phyloP scores from a whole-genome alignment of 2,113 vertebrate genomes.

The Carollia perspicillata region DNA sequence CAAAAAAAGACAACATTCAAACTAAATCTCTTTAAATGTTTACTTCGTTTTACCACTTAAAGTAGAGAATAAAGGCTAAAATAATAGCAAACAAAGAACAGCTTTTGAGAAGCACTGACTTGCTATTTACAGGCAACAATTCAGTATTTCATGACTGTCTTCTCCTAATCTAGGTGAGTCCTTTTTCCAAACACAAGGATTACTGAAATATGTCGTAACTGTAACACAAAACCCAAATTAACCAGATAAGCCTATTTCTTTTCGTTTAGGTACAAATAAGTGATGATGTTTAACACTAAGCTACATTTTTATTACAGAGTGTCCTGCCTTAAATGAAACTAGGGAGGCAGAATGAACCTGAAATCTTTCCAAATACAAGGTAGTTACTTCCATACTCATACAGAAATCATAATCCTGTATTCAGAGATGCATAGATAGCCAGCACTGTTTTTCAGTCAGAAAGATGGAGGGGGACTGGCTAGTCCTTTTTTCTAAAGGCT shows the following conservation, averaged over 20 bases:
- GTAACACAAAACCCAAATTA: constrained; percentile 10
- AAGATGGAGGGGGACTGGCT: constrained; percentile 1
- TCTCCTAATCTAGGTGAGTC: not conserved
- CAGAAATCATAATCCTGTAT: constrained; percentile 35
- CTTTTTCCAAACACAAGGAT: constrained; percentile 35
- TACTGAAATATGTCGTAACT: not conserved
- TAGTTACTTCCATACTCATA: constrained; percentile 12
- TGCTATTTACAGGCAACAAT: constrained; percentile 43
- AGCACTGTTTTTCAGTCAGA: constrained; percentile 28
- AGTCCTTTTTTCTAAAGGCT: not conserved
- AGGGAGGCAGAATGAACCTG: constrained; percentile 31
- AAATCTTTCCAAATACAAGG: constrained; percentile 45
- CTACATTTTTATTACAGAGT: constrained; percentile 41
- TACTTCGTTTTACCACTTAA: constrained; percentile 33
- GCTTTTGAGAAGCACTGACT: constrained; percentile 41
- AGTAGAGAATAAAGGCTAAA: constrained; percentile 16
- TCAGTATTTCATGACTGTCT: constrained; percentile 28
- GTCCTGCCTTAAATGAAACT: constrained; percentile 41
- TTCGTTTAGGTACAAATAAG: constrained; percentile 15
- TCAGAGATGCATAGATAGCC: constrained; percentile 11
- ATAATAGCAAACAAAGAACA: constrained; percentile 29
- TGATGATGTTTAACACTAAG: constrained; percentile 45
- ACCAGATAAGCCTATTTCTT: constrained; percentile 18
- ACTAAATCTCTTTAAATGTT: constrained; percentile 24
- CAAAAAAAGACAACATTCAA: constrained; percentile 15